Conservation (phyloP, 1,140 invertebrate genomes). For the Cataglyphis hispanica region DNA sequence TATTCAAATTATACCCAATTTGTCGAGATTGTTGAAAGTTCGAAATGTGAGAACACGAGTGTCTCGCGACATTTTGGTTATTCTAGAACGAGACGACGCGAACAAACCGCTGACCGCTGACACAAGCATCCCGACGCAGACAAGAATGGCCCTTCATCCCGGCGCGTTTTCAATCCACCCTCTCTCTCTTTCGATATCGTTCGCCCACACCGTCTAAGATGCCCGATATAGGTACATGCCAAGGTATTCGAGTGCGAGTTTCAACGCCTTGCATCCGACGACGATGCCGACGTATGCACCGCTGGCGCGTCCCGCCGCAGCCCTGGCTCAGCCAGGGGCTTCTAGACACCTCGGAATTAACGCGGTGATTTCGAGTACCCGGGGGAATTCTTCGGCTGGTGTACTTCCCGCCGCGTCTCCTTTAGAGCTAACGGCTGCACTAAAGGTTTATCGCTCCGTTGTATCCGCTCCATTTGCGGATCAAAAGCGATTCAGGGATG, state of each 20-base stretch:
- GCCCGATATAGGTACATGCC: background rate
- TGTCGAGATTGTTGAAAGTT: background rate
- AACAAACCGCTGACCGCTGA: constrained; percentile 63
- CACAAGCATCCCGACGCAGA: constrained; percentile 67
- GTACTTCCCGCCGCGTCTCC: constrained; percentile 1
- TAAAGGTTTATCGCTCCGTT: constrained; percentile 66
- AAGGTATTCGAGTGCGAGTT: constrained; percentile 31
- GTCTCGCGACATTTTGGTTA: constrained; percentile 51
- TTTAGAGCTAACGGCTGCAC: constrained; percentile 21
- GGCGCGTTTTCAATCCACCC: constrained; percentile 61
- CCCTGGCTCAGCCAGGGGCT: constrained; percentile 69
- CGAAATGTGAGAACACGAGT: background rate
- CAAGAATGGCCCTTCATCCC: constrained; percentile 65
- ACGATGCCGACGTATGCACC: constrained; percentile 55
- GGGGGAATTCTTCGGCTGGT: constrained; percentile 57
- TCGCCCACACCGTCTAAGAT: constrained; percentile 44
- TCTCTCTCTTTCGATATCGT: constrained; percentile 16
- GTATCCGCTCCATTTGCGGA: constrained; percentile 18
- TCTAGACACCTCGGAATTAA: constrained; percentile 74
- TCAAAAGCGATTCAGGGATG: constrained; percentile 43
- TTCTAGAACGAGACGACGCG: constrained; percentile 55
- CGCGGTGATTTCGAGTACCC: constrained; percentile 71
- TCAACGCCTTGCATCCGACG: constrained; percentile 16
- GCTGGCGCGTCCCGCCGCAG: constrained; percentile 41
- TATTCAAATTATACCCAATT: background rate